Base-by-base conservation (phyloP, 2,797 vertebrate species). In the Triplophysa bombifrons region DNA sequence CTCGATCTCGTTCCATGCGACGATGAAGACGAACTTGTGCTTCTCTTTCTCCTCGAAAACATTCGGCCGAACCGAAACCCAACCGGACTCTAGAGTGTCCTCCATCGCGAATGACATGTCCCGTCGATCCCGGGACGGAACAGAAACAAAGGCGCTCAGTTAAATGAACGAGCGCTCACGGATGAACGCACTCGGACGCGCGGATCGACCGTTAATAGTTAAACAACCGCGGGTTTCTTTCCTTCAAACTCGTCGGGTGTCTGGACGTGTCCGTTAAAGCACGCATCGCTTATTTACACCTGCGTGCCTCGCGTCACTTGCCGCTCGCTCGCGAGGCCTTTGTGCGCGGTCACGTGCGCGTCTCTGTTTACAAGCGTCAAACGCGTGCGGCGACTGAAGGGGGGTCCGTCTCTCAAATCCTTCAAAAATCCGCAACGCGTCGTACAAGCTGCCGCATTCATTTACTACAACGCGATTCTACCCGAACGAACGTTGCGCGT, bases 1-100 rank as follows among this genome's bases (percentile, higher is more conserved):
- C 80, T 98, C 97, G 64, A 98, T 88, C 87, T 98, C 96, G 85
- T 98, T 98, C 96, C 97, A 98, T 85, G 97, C 97, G 90, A 96
- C 97, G 68, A 98, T 98, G 30, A 98, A 98, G 25, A 93, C 95
- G 65, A 98, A 97, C 88, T 97, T 98, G 85, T 96, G 96, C 74
- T 93, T 92, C 82, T 97, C 96, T 71, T 95, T 96, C 77, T 98
- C 97, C 69, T 97, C 96, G 88, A 99, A 99, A 17, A 94, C 94
- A 83, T 94, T 94, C 50, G 97, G 96, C 85, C 96, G 91, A n/a
- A 98, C 96, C 8, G 97, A 97, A 74, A 99, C 97, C 97, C 97
- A 99, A 34, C 94, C 97, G 79, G 95, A 95, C 93, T 99, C 97
- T 70, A 98, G 82, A 77, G 94, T 93, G 80, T 98, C 97, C 89